phyloP scores from a whole-genome alignment of 2,113 vertebrate genomes.

The Cichladusa arquata region DNA sequence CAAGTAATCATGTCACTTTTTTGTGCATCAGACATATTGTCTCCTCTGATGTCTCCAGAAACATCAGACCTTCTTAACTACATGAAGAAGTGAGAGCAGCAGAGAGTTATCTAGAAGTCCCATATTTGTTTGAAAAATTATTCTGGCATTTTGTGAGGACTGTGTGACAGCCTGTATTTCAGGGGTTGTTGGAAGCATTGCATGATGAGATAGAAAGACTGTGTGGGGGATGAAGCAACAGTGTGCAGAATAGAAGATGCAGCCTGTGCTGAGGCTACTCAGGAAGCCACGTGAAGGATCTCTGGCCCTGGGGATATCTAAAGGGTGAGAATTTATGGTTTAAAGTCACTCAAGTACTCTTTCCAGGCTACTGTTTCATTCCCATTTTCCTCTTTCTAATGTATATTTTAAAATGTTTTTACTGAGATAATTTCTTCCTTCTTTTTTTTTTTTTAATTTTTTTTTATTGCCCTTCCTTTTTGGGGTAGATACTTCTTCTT shows the following conservation, averaged over 20 bases:
- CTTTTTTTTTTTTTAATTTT: background rate
- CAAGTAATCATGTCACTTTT: background rate
- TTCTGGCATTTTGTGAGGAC: background rate
- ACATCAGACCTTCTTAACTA: background rate
- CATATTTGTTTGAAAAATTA: background rate
- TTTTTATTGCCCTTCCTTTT: constrained; percentile 10
- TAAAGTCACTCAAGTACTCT: background rate
- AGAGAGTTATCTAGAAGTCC: background rate
- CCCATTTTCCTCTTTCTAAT: background rate
- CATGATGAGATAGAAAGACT: rapidly evolving
- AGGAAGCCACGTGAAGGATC: background rate
- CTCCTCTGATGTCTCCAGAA: background rate
- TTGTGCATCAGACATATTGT: background rate
- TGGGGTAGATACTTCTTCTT: constrained; percentile 14
- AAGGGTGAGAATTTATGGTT: background rate
- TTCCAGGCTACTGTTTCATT: background rate
- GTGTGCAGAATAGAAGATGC: background rate
- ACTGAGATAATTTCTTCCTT: background rate
- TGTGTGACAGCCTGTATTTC: background rate
- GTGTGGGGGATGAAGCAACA: background rate
- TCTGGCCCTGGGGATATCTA: background rate
- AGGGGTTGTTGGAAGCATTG: background rate
- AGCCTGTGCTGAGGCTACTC: background rate
- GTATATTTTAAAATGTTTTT: background rate
- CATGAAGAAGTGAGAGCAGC: background rate